These are phyloP conservation scores for Tragelaphus strepsiceros DNA, from an alignment of 2,113 vertebrate genomes.

Conservation along the genomic window DNA sequence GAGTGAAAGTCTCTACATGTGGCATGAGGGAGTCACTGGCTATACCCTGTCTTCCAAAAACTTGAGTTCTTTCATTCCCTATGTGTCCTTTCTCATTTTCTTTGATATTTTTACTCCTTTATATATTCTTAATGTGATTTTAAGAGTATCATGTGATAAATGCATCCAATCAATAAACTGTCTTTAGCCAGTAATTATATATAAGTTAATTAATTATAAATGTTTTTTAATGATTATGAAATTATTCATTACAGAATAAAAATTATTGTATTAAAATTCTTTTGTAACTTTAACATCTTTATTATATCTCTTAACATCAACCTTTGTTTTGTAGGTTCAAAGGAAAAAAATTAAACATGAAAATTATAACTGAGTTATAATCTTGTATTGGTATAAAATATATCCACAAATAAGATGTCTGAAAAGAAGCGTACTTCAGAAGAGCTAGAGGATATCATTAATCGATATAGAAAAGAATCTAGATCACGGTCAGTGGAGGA, in stretches of 20 bases:
- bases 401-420: slow-evolving; percentile 29
- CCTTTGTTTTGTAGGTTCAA: slow-evolving; percentile 54
- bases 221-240: slow-evolving; percentile 11
- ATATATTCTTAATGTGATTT: slow-evolving; percentile 21
- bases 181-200: background rate
- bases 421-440: slow-evolving; percentile 28
- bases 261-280: background rate
- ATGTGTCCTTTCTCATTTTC: background rate
- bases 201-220: background rate
- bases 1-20: background rate
- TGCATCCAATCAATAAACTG: background rate
- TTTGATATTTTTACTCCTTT: background rate
- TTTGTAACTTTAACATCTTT: background rate
- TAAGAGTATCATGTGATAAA: background rate
- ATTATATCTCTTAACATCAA: slow-evolving; percentile 24
- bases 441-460: slow-evolving; percentile 24
- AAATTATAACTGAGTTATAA: slow-evolving; percentile 25
- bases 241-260: background rate
- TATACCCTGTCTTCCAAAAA: background rate
- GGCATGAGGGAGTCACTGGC: background rate
- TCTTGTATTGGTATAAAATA: background rate
- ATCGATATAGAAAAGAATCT: background rate
- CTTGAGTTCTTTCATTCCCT: background rate
- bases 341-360: slow-evolving; percentile 17
- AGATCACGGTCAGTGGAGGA: background rate